phyloP scores from a whole-genome alignment of 2,797 vertebrate species.

The Rhinogobio ventralis region DNA sequence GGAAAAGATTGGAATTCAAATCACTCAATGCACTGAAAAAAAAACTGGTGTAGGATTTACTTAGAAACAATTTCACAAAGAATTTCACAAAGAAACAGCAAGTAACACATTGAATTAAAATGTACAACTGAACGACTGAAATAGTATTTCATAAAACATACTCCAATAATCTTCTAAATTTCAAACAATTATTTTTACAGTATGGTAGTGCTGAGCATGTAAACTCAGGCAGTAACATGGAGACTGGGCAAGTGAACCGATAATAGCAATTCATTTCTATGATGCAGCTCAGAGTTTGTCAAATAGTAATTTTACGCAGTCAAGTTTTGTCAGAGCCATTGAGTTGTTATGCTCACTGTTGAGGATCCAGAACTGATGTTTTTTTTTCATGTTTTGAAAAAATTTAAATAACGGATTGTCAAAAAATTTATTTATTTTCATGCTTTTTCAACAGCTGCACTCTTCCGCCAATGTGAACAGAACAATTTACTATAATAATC shows the following conservation, averaged over 20 bases:
- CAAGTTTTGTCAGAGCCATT: neutral
- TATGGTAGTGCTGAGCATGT: neutral
- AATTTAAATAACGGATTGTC: neutral
- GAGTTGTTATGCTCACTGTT: neutral
- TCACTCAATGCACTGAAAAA: neutral
- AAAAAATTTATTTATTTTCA: neutral
- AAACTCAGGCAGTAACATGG: neutral
- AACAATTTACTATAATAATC: neutral
- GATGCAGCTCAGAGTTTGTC: neutral
- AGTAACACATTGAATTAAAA: too few relatives aligned
- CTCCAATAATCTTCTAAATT: neutral
- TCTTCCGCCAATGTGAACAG: neutral
- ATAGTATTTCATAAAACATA: neutral
- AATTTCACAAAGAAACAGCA: too few relatives aligned
- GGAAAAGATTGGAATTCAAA: neutral
- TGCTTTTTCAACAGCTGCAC: neutral
- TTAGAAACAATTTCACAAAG: neutral
- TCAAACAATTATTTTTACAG: neutral
- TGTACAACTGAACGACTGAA: neutral
- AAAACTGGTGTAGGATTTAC: neutral
- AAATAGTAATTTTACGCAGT: constrained; percentile 7
- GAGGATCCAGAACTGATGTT: neutral
- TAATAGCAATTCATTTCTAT: neutral
- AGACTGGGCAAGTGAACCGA: neutral
- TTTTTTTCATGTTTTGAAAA: neutral